Base-by-base conservation (phyloP, 2,113 vertebrate genomes). In the Sebastes schlegelii region DNA sequence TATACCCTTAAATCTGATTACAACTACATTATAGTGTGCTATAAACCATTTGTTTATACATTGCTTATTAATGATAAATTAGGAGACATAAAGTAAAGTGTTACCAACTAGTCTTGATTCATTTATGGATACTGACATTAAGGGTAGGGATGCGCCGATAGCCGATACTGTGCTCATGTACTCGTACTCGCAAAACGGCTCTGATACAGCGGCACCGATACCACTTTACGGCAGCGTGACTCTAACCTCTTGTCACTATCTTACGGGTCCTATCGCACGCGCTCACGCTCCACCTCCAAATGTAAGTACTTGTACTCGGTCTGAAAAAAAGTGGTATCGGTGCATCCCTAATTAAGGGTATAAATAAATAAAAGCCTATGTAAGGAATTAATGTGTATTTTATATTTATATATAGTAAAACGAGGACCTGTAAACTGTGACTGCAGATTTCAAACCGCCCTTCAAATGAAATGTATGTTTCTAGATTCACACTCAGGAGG, bases 401-500 rank as follows among this genome's bases (percentile, higher is more conserved):
- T 45, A 4, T 5, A 42, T 23, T 19, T 11, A 13, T 17, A 21
- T 13, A 5, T 2, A 14, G 51, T 34, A 60, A 8, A 23, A 23
- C 17, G 1, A 52, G 68, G 5, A 34, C 48, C 11, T n/a, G 26
- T 45, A 8, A 8, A 55, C 4, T 55, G 19, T 55, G 5, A 34
- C 34, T 34, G 11, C 4, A 11, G 26, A 34, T 34, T 21, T 34
- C 14, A 48, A 48, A 48, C 64, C 14, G 6, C 45, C 54, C 70
- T 76, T 85, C 82, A 91, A 94, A 89, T 94, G 8, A 92, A 92
- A 92, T 94, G 91, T 95, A 91, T 96, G 88, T 96, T 93, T 96
- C 88, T 91, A 96, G 94, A 95, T 88, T 90, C 88, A 92, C 86
- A 83, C 90, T 91, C 94, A 94, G 91, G 95, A 95, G 90, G 95